Percentiles rank a stretch among this genome's conserved stretches.
Conservation (phyloP, 2,888 invertebrate genomes). For the Notocelia uddmanniana region DNA sequence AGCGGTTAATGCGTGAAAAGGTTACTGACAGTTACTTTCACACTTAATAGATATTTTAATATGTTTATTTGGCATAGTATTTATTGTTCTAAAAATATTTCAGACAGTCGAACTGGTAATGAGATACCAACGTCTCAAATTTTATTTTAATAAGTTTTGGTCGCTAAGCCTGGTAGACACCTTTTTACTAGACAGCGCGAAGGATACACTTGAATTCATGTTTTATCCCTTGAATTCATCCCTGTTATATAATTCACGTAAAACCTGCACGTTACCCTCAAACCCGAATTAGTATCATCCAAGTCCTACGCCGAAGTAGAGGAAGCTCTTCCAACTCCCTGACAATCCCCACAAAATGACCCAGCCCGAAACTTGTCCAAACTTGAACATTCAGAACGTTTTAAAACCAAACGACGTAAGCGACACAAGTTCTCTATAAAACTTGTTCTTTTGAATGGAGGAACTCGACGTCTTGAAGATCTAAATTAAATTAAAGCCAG, state of each 20-base stretch:
- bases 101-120: too few relatives aligned
- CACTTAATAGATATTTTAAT: too few relatives aligned
- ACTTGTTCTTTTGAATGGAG: background rate
- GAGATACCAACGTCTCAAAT: too few relatives aligned
- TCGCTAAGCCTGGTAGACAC: too few relatives aligned
- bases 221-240: background rate
- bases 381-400: constrained; percentile 17
- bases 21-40: too few relatives aligned
- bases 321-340: background rate
- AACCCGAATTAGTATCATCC: background rate
- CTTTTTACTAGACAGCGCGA: too few relatives aligned
- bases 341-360: constrained; percentile 18
- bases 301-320: background rate
- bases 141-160: too few relatives aligned
- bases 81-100: too few relatives aligned
- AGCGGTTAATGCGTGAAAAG: too few relatives aligned
- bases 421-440: background rate
- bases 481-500: constrained; percentile 39
- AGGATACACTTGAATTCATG: too few relatives aligned
- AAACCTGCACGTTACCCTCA: background rate
- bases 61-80: too few relatives aligned
- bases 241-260: background rate
- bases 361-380: constrained; percentile 24
- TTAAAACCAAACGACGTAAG: constrained; percentile 9
- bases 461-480: background rate